Percentiles rank a stretch among this genome's conserved stretches.
These are phyloP conservation scores for Cryptophagus acutangulus DNA, from an alignment of 2,888 invertebrate genomes.

Conservation along the genomic window DNA sequence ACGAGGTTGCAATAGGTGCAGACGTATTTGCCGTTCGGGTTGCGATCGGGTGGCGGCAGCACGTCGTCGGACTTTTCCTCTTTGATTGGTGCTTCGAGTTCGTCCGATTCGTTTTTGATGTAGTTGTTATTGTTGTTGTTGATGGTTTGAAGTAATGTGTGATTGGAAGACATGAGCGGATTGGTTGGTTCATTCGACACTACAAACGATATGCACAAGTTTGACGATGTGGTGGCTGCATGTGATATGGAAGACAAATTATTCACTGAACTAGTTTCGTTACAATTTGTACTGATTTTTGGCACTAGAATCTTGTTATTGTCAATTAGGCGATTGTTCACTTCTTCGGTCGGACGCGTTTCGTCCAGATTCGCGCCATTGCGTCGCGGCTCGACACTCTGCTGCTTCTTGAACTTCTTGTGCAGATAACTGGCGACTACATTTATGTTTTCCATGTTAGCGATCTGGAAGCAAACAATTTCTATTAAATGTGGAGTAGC, in stretches of 20 bases:
- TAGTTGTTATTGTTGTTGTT: neutral
- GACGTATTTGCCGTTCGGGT: slow-evolving; percentile 63
- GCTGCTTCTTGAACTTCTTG: slow-evolving; percentile 88
- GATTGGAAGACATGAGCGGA: slow-evolving; percentile 42
- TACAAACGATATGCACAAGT: slow-evolving; percentile 45
- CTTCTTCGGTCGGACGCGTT: neutral
- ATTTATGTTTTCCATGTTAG: too few relatives aligned
- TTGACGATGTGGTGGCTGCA: slow-evolving; percentile 36
- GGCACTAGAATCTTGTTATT: slow-evolving; percentile 29
- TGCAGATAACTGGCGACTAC: slow-evolving; percentile 76
- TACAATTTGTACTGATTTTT: slow-evolving; percentile 45
- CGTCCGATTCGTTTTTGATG: slow-evolving; percentile 11
- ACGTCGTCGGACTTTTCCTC: slow-evolving; percentile 14
- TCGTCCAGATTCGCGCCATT: slow-evolving; percentile 28
- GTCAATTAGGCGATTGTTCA: neutral
- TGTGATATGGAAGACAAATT: slow-evolving; percentile 48
- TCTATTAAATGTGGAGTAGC: too few relatives aligned
- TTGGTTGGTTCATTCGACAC: slow-evolving; percentile 37
- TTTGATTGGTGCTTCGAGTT: neutral
- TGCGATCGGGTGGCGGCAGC: slow-evolving; percentile 31
- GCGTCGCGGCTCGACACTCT: slow-evolving; percentile 53
- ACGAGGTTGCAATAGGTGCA: slow-evolving; percentile 85
- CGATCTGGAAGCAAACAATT: too few relatives aligned
- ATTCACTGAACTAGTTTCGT: slow-evolving; percentile 22
- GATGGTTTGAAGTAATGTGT: neutral